Evolutionary conservation across 2,888 invertebrate genomes (phyloP), one percentile per base, ranked within the genome.

Genomic region (Lasioglossum oenotherae): DNA sequence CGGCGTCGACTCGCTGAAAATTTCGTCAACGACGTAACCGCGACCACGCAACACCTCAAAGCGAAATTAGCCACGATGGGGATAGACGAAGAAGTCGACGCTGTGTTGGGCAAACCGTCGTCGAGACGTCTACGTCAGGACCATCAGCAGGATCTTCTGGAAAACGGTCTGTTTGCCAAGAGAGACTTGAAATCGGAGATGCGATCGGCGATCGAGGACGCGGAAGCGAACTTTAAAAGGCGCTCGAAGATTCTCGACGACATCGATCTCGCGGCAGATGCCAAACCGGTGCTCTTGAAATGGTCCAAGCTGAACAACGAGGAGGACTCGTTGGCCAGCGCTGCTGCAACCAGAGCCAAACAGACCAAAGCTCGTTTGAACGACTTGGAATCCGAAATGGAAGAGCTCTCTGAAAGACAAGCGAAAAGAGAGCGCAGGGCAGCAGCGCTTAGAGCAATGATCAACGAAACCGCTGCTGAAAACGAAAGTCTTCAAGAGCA

Each of bases 381-480:
- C 60, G 97, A 98, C 92, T 95, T 98, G 71, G 97, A 98, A 92
- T 97, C 97, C 76, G 98, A 98, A 94, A 97, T 98, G 97, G 96
- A 97, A 69, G 97, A 97, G 89, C 95, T 97, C 84, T 96, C 96
- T 31, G 97, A 97, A 92, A 96, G 97, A 92, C 97, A 96, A 91
- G 97, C 97, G 0, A 96, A 96, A 35, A 96, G 98, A 87, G 98
- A 98, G 93, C 96, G 97, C 84, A 96, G 98, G 73, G 96, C 97
- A 2, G 97, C 97, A 0, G 96, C 97, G 78, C 96, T 98, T 49
- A 96, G 97, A 79, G 97, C 97, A 0, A 94, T 98, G 44, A 96
- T 98, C 31, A 97, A 97, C 77, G 97, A 96, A 91, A 95, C 93
- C 76, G 95, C 95, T 23, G 93, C 78, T 91, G 95, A 95, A 10